phyloP scores from a whole-genome alignment of 2,888 invertebrate species.

The Epinotia bilunana region DNA sequence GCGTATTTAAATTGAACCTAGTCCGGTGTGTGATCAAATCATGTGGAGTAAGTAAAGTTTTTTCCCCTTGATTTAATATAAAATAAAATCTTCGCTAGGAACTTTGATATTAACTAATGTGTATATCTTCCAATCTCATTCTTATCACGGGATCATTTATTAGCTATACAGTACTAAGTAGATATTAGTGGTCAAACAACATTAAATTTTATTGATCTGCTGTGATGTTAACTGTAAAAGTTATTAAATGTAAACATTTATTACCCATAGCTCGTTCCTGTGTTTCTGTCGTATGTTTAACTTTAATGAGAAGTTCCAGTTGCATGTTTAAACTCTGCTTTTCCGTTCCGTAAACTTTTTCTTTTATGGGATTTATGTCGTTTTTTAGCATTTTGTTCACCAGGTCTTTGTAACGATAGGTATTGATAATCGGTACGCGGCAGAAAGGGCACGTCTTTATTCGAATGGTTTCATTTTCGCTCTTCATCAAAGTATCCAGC shows the following conservation, averaged over 20 bases:
- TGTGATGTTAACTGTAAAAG: background rate
- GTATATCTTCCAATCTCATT: too few species aligned
- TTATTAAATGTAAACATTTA: background rate
- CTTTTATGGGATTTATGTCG: slow-evolving; percentile 74
- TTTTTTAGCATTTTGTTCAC: slow-evolving; percentile 69
- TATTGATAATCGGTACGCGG: slow-evolving; percentile 84
- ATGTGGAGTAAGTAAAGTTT: too few species aligned
- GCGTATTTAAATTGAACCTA: too few species aligned
- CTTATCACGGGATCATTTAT: too few species aligned
- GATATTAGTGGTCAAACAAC: too few species aligned
- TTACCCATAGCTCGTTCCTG: background rate
- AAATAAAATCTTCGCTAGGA: too few species aligned
- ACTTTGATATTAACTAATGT: too few species aligned
- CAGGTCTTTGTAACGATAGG: slow-evolving; percentile 82
- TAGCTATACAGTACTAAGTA: too few species aligned
- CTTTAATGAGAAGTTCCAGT: background rate
- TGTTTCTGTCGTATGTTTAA: background rate
- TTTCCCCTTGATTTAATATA: too few species aligned
- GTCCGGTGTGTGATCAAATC: too few species aligned
- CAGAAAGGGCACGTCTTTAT: slow-evolving; percentile 84
- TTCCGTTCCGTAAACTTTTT: slow-evolving; percentile 66
- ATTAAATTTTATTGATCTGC: too few species aligned
- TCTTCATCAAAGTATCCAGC: slow-evolving; percentile 73
- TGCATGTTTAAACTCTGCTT: slow-evolving; percentile 4
- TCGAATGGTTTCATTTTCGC: slow-evolving; percentile 60